Conservation (phyloP, 2,113 vertebrate genomes). For the Actenoides lindsayi region DNA sequence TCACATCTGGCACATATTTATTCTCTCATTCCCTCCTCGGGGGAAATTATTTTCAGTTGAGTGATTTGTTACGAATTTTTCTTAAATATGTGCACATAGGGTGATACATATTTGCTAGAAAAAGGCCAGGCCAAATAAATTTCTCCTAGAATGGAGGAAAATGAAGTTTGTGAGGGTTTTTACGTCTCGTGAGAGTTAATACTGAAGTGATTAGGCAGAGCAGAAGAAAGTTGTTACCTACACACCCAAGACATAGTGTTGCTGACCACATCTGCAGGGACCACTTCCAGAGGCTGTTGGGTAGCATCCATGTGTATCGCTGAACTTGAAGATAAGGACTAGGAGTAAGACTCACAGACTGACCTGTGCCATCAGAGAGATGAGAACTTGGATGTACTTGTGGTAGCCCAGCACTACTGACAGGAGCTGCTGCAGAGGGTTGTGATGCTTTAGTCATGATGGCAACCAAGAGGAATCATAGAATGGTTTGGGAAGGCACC, state of each 20-base stretch:
- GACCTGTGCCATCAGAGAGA: not conserved
- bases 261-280: not conserved
- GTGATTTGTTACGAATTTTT: not conserved
- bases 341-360: not conserved
- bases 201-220: not conserved
- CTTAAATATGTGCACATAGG: not conserved
- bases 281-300: not conserved
- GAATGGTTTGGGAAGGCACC: not conserved
- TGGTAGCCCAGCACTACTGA: not conserved
- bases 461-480: not conserved
- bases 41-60: not conserved
- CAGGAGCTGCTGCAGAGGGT: not conserved
- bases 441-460: not conserved
- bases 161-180: not conserved
- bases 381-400: not conserved
- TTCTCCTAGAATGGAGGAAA: not conserved
- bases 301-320: fast-evolving
- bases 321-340: not conserved
- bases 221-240: not conserved
- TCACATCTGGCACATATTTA: not conserved
- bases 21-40: not conserved
- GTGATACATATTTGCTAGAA: not conserved
- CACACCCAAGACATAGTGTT: fast-evolving
- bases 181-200: not conserved
- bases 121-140: not conserved